Conservation (phyloP, 2,797 vertebrate species). For the Zalophus californianus region DNA sequence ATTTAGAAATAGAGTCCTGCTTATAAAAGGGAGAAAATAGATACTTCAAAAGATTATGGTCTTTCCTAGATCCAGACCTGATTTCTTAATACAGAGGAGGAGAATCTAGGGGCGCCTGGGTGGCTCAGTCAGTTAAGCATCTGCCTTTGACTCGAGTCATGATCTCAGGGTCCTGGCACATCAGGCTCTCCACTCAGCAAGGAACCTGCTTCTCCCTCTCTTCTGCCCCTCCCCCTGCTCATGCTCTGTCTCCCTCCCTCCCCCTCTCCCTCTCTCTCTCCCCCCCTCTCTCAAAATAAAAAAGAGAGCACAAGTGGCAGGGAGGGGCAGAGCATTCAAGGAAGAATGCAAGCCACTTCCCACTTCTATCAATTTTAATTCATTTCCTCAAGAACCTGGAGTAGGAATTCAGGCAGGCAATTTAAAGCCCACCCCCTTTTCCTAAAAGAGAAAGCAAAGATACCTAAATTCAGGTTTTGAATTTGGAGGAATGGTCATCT, state of each 20-base stretch:
- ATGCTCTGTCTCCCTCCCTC: no score
- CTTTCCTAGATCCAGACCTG: background rate
- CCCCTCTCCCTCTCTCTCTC: no score
- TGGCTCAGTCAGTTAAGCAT: background rate
- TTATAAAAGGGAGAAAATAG: background rate
- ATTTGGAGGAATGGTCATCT: background rate
- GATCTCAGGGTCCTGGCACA: background rate
- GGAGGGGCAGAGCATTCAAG: background rate
- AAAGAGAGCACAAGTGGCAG: background rate
- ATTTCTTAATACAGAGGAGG: background rate
- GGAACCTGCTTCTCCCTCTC: background rate
- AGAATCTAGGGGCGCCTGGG: background rate
- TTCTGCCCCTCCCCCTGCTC: background rate
- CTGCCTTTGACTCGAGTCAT: background rate
- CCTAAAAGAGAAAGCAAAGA: background rate
- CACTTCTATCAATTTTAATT: background rate
- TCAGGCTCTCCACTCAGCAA: background rate
- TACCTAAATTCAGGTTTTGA: background rate
- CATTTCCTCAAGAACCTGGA: background rate
- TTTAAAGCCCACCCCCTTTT: background rate
- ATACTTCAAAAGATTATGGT: background rate
- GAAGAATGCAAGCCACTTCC: background rate
- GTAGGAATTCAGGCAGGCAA: background rate
- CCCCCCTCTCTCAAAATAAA: no score
- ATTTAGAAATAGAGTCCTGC: slow-evolving; percentile 7